Conservation (phyloP, 1,140 invertebrate species). For the Spodoptera frugiperda region DNA sequence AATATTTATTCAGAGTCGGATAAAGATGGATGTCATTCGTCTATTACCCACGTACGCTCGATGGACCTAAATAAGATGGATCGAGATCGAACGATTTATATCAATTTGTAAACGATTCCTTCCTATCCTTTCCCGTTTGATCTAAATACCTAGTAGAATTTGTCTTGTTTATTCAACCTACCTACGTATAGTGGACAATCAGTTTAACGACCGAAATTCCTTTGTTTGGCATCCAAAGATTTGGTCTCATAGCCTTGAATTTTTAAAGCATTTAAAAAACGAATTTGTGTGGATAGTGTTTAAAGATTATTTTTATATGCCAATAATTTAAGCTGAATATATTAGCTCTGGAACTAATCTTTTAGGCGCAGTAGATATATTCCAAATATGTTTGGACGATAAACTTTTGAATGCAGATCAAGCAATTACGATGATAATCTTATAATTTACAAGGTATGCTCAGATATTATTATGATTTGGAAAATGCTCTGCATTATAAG, state of each 20-base stretch:
- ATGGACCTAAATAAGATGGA: conserved; percentile 77
- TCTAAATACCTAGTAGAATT: conserved; percentile 55
- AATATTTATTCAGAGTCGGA: conserved; percentile 63
- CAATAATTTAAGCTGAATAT: background rate
- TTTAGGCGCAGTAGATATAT: conserved; percentile 5
- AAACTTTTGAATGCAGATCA: too few relatives aligned
- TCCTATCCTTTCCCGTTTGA: conserved; percentile 63
- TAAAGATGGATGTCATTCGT: conserved; percentile 71
- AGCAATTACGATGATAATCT: too few relatives aligned
- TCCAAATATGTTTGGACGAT: background rate
- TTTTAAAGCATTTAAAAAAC: background rate
- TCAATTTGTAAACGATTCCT: conserved; percentile 75
- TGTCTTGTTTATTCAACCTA: conserved; percentile 32
- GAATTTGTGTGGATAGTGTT: background rate
- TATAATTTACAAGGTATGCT: too few relatives aligned
- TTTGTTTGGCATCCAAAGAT: background rate
- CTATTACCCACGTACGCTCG: conserved; percentile 65
- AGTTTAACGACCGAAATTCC: conserved; percentile 1
- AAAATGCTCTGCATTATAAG: too few relatives aligned
- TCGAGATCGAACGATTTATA: conserved; percentile 75
- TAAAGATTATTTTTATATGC: conserved; percentile 4
- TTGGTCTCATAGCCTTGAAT: too few relatives aligned
- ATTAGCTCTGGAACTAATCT: background rate
- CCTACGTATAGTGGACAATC: background rate
- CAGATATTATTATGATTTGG: too few relatives aligned